Conservation (phyloP, 2,797 vertebrate species). For the Halcyon leucocephala region DNA sequence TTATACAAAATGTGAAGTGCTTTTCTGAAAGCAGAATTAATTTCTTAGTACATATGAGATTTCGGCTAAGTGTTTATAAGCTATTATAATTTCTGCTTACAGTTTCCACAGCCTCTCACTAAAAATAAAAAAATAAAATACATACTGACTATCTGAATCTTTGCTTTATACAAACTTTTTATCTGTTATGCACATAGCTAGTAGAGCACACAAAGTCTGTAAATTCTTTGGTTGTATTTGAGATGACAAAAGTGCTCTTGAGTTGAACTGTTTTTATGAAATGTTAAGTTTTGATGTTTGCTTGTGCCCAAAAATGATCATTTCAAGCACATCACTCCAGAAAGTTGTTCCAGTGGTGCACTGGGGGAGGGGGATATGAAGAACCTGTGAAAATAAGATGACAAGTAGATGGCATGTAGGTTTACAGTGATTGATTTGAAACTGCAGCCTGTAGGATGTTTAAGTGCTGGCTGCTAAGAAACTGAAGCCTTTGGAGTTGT, state of each 20-base stretch:
- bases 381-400: slow-evolving; percentile 69
- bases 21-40: background rate
- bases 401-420: slow-evolving; percentile 68
- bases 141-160: background rate
- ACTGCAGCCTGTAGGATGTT: slow-evolving; percentile 67
- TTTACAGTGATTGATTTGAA: slow-evolving; percentile 69
- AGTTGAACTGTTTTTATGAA: slow-evolving; percentile 24
- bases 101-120: background rate
- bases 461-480: slow-evolving; percentile 71
- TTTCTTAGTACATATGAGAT: background rate
- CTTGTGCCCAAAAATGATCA: slow-evolving; percentile 20
- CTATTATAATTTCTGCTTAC: background rate
- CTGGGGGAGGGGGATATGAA: slow-evolving; percentile 36
- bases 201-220: background rate
- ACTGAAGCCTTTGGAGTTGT: slow-evolving; percentile 62
- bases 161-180: background rate
- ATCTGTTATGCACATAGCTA: background rate
- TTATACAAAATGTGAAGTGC: background rate
- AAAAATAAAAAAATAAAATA: background rate
- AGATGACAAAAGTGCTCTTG: background rate
- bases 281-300: slow-evolving; percentile 22
- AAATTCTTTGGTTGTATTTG: background rate
- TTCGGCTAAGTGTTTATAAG: background rate
- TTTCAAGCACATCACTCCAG: slow-evolving; percentile 31
- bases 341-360: slow-evolving; percentile 64